Evolutionary conservation across 2,113 vertebrate genomes (phyloP).

Genomic region (Progne subis): DNA sequence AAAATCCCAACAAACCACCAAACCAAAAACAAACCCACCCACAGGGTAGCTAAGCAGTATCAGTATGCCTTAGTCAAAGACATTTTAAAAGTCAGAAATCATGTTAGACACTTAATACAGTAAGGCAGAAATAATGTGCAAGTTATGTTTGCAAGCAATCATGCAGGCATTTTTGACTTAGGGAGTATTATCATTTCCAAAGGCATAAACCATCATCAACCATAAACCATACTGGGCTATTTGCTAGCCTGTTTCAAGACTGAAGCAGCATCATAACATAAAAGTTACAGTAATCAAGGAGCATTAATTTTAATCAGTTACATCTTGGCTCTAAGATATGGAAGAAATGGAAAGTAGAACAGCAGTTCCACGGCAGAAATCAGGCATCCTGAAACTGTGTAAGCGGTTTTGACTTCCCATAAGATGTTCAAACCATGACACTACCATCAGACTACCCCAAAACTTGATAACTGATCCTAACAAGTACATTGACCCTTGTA

Average conservation of each 20-base stretch:
- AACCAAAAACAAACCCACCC: not conserved
- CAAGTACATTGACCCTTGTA: not conserved
- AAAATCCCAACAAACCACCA: not conserved
- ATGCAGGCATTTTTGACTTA: not conserved
- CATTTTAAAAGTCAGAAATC: not conserved
- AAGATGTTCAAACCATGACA: not conserved
- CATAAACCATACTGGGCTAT: not conserved
- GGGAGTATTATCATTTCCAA: not conserved
- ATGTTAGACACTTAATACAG: not conserved
- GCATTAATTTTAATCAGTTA: not conserved
- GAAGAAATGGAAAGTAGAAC: not conserved
- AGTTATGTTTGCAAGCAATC: not conserved
- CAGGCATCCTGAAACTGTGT: fast-evolving
- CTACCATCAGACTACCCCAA: not conserved
- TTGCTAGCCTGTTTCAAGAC: not conserved
- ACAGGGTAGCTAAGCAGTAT: not conserved
- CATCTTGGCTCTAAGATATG: not conserved
- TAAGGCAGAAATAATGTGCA: not conserved
- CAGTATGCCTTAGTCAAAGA: not conserved
- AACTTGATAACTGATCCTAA: not conserved
- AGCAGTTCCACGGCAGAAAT: not conserved
- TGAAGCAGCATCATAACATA: not conserved
- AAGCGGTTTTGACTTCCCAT: not conserved
- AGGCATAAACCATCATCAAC: not conserved
- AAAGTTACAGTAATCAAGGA: not conserved